These are phyloP conservation scores for Litocranius walleri DNA, from an alignment of 2,113 vertebrate genomes.

Conservation along the genomic window DNA sequence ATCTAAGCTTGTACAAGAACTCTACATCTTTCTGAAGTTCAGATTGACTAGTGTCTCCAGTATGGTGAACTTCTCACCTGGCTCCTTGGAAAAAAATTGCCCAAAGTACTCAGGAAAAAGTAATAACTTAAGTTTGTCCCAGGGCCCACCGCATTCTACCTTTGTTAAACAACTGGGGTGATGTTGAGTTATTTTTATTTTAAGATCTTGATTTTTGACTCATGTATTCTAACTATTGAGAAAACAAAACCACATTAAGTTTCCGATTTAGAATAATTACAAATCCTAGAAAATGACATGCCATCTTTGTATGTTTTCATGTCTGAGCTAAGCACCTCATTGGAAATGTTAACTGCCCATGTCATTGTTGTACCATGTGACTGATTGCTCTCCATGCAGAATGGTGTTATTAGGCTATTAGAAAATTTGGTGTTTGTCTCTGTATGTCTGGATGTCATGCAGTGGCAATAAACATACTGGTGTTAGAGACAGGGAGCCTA, in stretches of 20 bases:
- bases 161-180: neutral
- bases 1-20: neutral
- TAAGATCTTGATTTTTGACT: neutral
- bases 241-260: neutral
- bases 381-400: neutral
- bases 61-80: neutral
- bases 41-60: neutral
- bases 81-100: neutral
- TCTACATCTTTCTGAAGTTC: neutral
- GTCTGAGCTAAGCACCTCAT: neutral
- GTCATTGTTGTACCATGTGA: neutral
- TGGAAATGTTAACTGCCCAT: neutral
- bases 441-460: neutral
- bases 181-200: neutral
- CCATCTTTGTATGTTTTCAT: neutral
- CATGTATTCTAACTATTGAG: neutral
- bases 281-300: neutral
- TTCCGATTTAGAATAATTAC: neutral
- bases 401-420: neutral
- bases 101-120: neutral
- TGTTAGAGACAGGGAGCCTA: neutral
- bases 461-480: neutral
- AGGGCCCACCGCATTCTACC: neutral
- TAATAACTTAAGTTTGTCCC: neutral
- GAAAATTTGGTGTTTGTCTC: neutral